These are phyloP conservation scores for Mus musculus DNA, from an alignment of 2,113 vertebrate genomes.

Conservation along the genomic window DNA sequence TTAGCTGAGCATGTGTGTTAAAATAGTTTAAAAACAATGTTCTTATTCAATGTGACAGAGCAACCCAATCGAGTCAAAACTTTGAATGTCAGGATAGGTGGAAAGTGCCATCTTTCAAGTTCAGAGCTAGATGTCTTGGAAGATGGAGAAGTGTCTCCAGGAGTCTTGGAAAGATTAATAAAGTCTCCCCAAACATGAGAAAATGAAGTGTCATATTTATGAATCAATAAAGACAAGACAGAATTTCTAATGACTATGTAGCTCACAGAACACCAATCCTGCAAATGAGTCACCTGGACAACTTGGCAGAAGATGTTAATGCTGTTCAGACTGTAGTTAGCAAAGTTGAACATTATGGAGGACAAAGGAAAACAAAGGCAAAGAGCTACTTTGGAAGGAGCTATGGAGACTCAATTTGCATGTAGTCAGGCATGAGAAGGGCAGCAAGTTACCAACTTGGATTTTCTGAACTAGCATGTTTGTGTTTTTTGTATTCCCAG, in stretches of 20 bases:
- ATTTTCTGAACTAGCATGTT: not conserved
- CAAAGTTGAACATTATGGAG: not conserved
- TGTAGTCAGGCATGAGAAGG: not conserved
- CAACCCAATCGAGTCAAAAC: fast-evolving
- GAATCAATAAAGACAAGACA: not conserved
- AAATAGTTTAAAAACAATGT: not conserved
- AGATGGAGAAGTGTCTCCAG: not conserved
- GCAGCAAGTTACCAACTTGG: not conserved
- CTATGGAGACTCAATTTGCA: not conserved
- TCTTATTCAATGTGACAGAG: not conserved
- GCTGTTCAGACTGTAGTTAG: not conserved
- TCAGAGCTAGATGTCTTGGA: not conserved
- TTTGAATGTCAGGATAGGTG: not conserved
- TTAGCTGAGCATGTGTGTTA: not conserved
- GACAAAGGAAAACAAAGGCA: not conserved
- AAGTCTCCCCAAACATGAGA: not conserved
- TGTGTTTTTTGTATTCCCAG: not conserved
- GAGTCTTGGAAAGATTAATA: not conserved
- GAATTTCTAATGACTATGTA: constrained; percentile 56
- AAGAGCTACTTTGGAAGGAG: not conserved
- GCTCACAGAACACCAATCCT: constrained; percentile 81
- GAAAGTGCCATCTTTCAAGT: not conserved
- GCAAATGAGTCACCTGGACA: not conserved
- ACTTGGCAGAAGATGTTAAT: not conserved
- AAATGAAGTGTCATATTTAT: not conserved